A percentile compares a stretch with the other conserved stretches of the same genome.
Evolutionary conservation across 1,140 invertebrate species (phyloP).

Genomic region (Hycleus cichorii): DNA sequence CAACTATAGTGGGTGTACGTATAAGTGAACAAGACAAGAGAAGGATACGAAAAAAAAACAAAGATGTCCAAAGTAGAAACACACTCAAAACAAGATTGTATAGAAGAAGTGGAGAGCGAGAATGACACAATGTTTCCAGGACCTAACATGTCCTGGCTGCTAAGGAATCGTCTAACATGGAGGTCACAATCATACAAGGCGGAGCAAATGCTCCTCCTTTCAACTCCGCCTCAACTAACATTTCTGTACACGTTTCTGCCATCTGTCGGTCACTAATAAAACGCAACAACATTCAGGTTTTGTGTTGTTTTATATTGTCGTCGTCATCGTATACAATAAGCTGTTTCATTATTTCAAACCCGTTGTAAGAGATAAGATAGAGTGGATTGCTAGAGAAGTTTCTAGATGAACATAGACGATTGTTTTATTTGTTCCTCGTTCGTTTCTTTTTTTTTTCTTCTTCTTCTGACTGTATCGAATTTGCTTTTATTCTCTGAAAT

Average conservation of each 20-base stretch:
- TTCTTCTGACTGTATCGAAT: background rate
- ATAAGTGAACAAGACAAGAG: background rate
- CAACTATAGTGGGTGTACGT: no score
- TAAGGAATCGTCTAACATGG: constrained; percentile 39
- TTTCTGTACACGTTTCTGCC: constrained; percentile 24
- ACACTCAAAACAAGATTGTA: constrained; percentile 11
- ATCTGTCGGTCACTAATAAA: constrained; percentile 29
- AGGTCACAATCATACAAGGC: constrained; percentile 27
- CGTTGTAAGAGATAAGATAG: constrained; percentile 29
- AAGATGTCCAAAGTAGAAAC: constrained; percentile 14
- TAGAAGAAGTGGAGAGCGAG: constrained; percentile 6
- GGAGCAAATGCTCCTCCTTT: constrained; percentile 27
- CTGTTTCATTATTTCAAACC: constrained; percentile 36
- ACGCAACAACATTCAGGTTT: no score
- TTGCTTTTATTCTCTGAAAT: no score
- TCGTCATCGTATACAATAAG: constrained; percentile 22
- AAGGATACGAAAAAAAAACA: constrained; percentile 10
- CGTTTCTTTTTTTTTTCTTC: background rate
- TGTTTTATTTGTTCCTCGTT: constrained; percentile 13
- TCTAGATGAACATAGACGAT: background rate
- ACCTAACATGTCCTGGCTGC: constrained; percentile 34
- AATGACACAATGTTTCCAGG: constrained; percentile 27
- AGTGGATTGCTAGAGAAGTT: constrained; percentile 1
- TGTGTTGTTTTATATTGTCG: constrained; percentile 32
- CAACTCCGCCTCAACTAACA: constrained; percentile 18